Conservation (phyloP, 2,113 vertebrate species). For the Bostrychus sinensis region DNA sequence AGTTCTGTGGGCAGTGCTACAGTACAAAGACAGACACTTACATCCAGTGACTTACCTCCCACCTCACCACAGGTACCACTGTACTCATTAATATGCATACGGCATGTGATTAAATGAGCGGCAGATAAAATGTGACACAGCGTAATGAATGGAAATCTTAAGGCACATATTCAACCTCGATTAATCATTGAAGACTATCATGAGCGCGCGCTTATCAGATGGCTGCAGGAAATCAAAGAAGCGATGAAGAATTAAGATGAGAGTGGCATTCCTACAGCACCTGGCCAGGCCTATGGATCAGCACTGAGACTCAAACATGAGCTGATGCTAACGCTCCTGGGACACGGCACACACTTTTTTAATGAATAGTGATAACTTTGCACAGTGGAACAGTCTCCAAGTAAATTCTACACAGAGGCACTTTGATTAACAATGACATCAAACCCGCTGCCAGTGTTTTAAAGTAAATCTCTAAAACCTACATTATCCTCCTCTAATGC, state of each 20-base stretch:
- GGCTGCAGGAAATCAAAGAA: slow-evolving; percentile 74
- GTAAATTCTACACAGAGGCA: neutral
- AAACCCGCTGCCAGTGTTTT: slow-evolving; percentile 6
- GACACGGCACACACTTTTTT: slow-evolving; percentile 2
- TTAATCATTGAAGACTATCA: slow-evolving; percentile 91
- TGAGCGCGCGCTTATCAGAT: slow-evolving; percentile 81
- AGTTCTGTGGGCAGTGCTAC: slow-evolving; percentile 77
- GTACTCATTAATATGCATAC: slow-evolving; percentile 92
- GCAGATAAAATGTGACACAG: slow-evolving; percentile 89
- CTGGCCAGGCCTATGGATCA: slow-evolving; percentile 29
- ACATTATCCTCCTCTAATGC: neutral
- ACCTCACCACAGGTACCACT: slow-evolving; percentile 85
- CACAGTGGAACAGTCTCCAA: neutral
- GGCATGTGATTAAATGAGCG: slow-evolving; percentile 88
- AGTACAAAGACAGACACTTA: slow-evolving; percentile 76
- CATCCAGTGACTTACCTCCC: slow-evolving; percentile 77
- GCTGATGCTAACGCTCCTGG: slow-evolving; percentile 20
- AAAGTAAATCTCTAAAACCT: slow-evolving; percentile 5
- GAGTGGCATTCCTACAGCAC: slow-evolving; percentile 34
- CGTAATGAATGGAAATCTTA: slow-evolving; percentile 89
- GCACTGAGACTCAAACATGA: slow-evolving; percentile 2
- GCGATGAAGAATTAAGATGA: slow-evolving; percentile 69
- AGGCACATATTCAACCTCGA: slow-evolving; percentile 85
- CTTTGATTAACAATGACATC: slow-evolving; percentile 11
- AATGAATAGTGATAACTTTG: slow-evolving; percentile 1